phyloP scores from a whole-genome alignment of 2,797 vertebrate species.

The Chaetodon trifasciatus region DNA sequence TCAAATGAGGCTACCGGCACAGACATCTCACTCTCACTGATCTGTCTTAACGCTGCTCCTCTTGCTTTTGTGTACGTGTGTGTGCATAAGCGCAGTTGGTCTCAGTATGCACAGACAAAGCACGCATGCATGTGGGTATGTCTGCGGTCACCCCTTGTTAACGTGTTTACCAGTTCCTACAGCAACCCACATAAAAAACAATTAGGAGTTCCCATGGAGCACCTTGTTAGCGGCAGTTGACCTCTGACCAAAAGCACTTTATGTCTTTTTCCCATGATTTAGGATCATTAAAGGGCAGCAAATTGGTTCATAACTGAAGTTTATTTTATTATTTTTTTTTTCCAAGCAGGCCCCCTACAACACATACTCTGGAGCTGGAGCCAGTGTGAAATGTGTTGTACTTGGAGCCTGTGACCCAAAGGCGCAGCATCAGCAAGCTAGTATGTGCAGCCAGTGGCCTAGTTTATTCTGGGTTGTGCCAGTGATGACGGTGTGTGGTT shows the following conservation, averaged over 20 bases:
- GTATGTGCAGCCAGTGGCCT: constrained; percentile 44
- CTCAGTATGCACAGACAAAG: constrained; percentile 5
- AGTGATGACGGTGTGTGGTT: constrained; percentile 49
- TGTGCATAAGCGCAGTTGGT: not conserved
- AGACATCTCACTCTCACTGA: constrained; percentile 37
- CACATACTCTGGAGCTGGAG: constrained; percentile 21
- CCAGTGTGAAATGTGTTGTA: constrained; percentile 48
- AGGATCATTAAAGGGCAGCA: constrained; percentile 53
- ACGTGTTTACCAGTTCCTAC: constrained; percentile 75
- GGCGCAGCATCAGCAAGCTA: constrained; percentile 56
- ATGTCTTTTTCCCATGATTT: constrained; percentile 63
- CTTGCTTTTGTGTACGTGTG: not conserved
- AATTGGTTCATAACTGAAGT: constrained; percentile 37
- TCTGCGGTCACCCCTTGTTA: constrained; percentile 57
- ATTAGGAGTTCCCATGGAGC: constrained; percentile 63
- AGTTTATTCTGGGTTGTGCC: constrained; percentile 59
- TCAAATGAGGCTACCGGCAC: constrained; percentile 44
- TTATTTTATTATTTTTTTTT: constrained; percentile 18
- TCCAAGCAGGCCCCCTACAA: constrained; percentile 23
- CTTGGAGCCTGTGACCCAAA: constrained; percentile 46
- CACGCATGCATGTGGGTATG: constrained; percentile 10
- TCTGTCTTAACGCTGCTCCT: not conserved
- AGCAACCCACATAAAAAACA: constrained; percentile 69
- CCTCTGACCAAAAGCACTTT: constrained; percentile 63
- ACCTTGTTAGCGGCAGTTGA: constrained; percentile 70